Conservation (phyloP, 2,113 vertebrate genomes). For the Scomber colias region DNA sequence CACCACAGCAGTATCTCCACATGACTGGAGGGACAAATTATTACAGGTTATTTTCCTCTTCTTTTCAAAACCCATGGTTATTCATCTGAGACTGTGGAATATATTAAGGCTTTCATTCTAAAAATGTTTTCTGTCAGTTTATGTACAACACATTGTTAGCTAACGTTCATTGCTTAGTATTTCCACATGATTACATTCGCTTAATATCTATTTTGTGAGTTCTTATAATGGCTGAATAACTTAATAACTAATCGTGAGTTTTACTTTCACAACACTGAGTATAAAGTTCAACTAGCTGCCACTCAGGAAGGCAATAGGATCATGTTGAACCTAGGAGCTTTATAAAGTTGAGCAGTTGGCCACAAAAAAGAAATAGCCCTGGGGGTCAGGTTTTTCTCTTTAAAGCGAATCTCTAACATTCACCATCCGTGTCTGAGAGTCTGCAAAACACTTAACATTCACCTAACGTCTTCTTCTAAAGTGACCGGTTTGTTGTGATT, state of each 20-base stretch:
- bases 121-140: slow-evolving; percentile 65
- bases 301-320: not conserved
- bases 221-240: slow-evolving; percentile 33
- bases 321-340: not conserved
- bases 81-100: slow-evolving; percentile 65
- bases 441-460: slow-evolving; percentile 28
- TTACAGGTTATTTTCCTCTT: slow-evolving; percentile 82
- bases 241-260: slow-evolving; percentile 5
- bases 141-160: slow-evolving; percentile 57
- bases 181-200: slow-evolving; percentile 47
- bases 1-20: slow-evolving; percentile 80
- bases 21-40: slow-evolving; percentile 85
- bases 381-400: not conserved
- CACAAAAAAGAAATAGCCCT: slow-evolving; percentile 13
- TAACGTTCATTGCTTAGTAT: slow-evolving; percentile 39
- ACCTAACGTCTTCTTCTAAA: not conserved
- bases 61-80: slow-evolving; percentile 77
- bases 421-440: not conserved
- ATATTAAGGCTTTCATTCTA: slow-evolving; percentile 55
- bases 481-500: not conserved
- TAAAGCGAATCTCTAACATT: slow-evolving; percentile 12
- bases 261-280: slow-evolving; percentile 3
- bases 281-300: slow-evolving; percentile 9
- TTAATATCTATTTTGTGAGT: slow-evolving; percentile 39
- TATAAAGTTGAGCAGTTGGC: not conserved